Base-by-base conservation (phyloP, 2,888 invertebrate genomes). In the Eristalinus sepulchralis region DNA sequence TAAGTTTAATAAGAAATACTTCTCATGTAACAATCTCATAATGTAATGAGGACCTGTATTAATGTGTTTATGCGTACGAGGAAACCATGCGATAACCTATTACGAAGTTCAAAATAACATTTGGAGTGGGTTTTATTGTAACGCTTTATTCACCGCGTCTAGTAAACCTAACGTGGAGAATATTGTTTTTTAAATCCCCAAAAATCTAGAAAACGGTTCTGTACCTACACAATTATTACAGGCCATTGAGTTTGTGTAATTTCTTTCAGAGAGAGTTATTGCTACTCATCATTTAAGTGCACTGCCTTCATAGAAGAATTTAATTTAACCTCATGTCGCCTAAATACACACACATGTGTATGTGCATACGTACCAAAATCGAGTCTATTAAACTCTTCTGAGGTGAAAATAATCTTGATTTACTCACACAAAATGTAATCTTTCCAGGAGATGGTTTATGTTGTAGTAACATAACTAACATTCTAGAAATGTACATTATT, bases 391-490 rank as follows among this genome's bases (percentile, higher is more conserved):
- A 78, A 77, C 60, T 66, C 55, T 78, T 78, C n/a, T 77, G 59
- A 82, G 81, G 85, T 82, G 85, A 77, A 73, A 59, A 73, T 85
- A 82, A 85, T 85, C 77, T 78, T 62, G 77, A 85, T 85, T 82
- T 73, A 82, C 85, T 78, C 59, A 33, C 57, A 77, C 53, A 81
- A 59, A 63, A 13, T 57, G 47, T 27, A 34, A 27, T 79, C 73
- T 64, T 76, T 34, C 31, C 55, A 57, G 60, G 39, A 34, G 59
- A 31, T 22, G 47, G 17, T 47, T 47, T 17, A 17, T 47, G 8
- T 59, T 66, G 36, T 20, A 3, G 22, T 63, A 57, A 27, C 13
- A 5, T 11, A 62, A 17, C 57, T 68, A 62, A 71, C 20, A 60
- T 33, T 39, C 24, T 20, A 5, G 34, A 22, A 39, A 71, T 39